Base-by-base conservation (phyloP, 2,888 invertebrate genomes). In the Nasonovia ribisnigri region DNA sequence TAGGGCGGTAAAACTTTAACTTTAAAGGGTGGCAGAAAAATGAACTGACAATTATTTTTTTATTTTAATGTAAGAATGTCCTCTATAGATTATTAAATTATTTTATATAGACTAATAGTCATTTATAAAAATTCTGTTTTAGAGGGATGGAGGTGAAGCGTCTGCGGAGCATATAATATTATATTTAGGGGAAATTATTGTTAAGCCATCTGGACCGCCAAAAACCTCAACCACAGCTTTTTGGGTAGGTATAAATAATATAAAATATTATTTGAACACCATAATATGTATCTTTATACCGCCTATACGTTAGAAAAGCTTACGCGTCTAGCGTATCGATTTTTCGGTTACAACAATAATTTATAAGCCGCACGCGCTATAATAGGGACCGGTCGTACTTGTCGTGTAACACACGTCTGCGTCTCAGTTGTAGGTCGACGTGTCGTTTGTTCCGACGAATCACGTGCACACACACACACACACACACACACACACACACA, bases 361-460 rank as follows among this genome's bases (percentile, higher is more conserved):
- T 86, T 43, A 86, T 86, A 42, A 86, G 86, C 36, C 77, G 36
- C 77, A 77, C 77, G 36, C 36, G 77, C 77, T 77, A 36, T 77
- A 77, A 36, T 77, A 36, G 77, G 77, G 77, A 77, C 67, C 20
- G 8, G 77, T 77, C n/a, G 36, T 26, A 46, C 46, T 86, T 29
- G 26, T 86, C 86, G 43, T 86, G 86, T 46, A 46, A 29, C 29
- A 86, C 86, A 86, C 86, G 86, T 77, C 77, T 36, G 77, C 77
- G 20, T 36, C 77, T 36, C 77, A 77, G 77, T 77, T 77, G 77
- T 77, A 77, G 77, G 77, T 77, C 36, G 77, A 77, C 77, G 36
- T 77, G 77, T 77, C 77, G 77, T 77, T 77, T 77, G 77, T 77
- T 42, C 77, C 77, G 77, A 36, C 36, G 77, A 77, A 77, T 36